Evolutionary conservation across 2,113 vertebrate genomes (phyloP), one percentile per base, ranked within the genome.

Genomic region (Tursiops truncatus): DNA sequence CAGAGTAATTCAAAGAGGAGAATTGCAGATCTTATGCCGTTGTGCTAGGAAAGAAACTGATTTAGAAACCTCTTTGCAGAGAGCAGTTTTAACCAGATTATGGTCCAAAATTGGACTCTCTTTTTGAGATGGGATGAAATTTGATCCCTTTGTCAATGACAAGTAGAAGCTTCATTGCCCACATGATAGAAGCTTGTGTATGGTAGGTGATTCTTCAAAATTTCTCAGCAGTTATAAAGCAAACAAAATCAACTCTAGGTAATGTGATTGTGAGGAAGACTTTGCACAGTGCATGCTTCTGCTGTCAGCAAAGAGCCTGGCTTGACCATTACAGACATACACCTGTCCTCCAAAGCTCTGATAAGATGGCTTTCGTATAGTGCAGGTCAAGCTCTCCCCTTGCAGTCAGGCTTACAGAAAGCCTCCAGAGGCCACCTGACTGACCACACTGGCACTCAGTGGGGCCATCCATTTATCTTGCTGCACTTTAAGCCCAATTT

Each of bases 11-110:
- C 95, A 85, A 95, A 80, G 96, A 95, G 84, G 95, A 98, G 77
- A 96, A 95, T 93, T 98, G 86, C 91, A 89, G 91, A 94, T 92
- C 76, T 95, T 84, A 97, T 71, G 81, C 62, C 87, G 76, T 89
- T 97, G 62, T 97, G 88, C 81, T 82, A 93, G 94, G 91, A 96
- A 96, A 93, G 58, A 94, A 98, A 97, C 95, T 98, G 91, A 97
- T 98, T 98, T 97, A 50, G 92, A 98, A 98, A 98, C 93, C 26
- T 97, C 95, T 97, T 97, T 98, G 85, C 44, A 98, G 95, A 96
- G 88, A 95, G 70, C 95, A 95, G 56, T 95, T 97, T 87, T 89
- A 97, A 98, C 96, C 89, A 95, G 87, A 91, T 83, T 96, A 96
- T 89, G 74, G 81, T 92, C 81, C 56, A 79, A 96, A 98, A 98